phyloP scores from a whole-genome alignment of 1,140 invertebrate species.

The Magallana angulata region DNA sequence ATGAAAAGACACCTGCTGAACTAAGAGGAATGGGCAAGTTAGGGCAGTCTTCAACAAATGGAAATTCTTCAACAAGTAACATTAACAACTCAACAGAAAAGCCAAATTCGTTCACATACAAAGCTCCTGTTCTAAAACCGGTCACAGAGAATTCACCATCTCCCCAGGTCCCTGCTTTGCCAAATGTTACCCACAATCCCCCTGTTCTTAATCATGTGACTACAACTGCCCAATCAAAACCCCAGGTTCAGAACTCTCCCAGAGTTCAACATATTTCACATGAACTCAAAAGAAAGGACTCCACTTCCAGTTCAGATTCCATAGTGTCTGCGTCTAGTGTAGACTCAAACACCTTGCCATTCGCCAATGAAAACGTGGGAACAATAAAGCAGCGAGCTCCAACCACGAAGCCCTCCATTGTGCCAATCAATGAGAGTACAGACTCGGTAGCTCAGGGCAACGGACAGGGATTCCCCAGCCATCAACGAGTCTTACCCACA shows the following conservation, averaged over 20 bases:
- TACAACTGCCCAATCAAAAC: conserved; percentile 40
- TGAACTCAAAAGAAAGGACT: conserved; percentile 65
- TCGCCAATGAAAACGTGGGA: conserved; percentile 98
- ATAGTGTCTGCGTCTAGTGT: conserved; percentile 87
- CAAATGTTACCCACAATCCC: conserved; percentile 40
- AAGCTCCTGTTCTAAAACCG: conserved; percentile 8
- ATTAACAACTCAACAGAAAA: not conserved
- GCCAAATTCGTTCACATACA: conserved; percentile 7
- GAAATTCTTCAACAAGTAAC: conserved; percentile 21
- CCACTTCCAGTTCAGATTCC: conserved; percentile 83
- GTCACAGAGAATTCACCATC: conserved; percentile 37
- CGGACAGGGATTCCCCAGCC: not conserved
- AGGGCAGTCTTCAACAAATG: conserved; percentile 31
- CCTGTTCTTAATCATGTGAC: conserved; percentile 48
- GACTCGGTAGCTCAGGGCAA: not conserved
- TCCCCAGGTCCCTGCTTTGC: conserved; percentile 11
- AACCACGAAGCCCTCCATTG: conserved; percentile 71
- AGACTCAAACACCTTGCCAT: conserved; percentile 96
- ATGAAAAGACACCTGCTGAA: conserved; percentile 61
- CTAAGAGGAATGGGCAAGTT: conserved; percentile 52
- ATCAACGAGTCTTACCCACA: conserved; percentile 29
- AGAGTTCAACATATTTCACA: conserved; percentile 20
- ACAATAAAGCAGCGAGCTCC: conserved; percentile 91
- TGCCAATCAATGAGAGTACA: conserved; percentile 58
- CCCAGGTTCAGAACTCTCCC: conserved; percentile 11